Base-by-base conservation (phyloP, 2,888 invertebrate species). In the Ophioninae sp. region DNA sequence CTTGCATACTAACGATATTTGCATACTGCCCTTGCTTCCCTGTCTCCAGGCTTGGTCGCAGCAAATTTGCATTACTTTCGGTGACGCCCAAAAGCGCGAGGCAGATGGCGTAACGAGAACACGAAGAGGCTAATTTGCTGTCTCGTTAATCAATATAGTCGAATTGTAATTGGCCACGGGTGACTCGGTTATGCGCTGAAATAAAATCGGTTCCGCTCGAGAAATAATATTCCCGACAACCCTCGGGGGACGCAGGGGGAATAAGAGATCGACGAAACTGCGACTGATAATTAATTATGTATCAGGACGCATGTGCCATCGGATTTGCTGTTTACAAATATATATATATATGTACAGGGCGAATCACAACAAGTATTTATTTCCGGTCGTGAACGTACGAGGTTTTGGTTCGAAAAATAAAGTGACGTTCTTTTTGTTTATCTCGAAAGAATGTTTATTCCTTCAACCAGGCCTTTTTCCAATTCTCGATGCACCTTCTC, bases 81-180 rank as follows among this genome's bases (percentile, higher is more conserved):
- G 23, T 23, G 23, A 23, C 50, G 30, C 50, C 56, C 57, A n/a
- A 5, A 41, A 37, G 57, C 37, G 37, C 20, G 65, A 65, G 8
- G 65, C 65, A 65, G 64, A 75, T 65, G 65, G 75, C 30, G 62
- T 41, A 61, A 61, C 39, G 59, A 61, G 41, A 65, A 65, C 65
- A 21, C 13, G 65, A 44, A 56, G 75, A 65, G 75, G 30, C 20
- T 74, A 76, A 72, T 76, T 61, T 73, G 73, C 17, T 69, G 64
- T 69, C 77, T 78, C 80, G 83, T 81, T 83, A 77, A 83, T 83
- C 83, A 83, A 83, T 74, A 69, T 69, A n/a, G 73, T 68, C 77
- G 77, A 61, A 72, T 77, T 13, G 69, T 80, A 81, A 83, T 83
- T 83, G 77, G 73, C 56, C 39, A 65, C 37, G 74, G 73, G 7